phyloP scores from a whole-genome alignment of 2,888 invertebrate species.

The Schizotus pectinicornis region DNA sequence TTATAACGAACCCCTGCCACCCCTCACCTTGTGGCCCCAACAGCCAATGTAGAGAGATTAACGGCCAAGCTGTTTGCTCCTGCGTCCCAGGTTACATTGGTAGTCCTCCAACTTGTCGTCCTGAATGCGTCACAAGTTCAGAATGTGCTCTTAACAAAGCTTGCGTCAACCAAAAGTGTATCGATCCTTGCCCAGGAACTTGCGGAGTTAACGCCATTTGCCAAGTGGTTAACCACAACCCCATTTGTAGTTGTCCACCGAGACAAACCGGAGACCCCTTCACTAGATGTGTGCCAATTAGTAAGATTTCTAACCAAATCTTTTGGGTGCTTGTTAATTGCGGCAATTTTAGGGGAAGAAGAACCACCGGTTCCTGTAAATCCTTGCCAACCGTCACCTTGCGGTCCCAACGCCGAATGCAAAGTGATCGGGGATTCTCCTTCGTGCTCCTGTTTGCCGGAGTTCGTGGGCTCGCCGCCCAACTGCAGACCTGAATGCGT shows the following conservation, averaged over 20 bases:
- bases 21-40: conserved; percentile 72
- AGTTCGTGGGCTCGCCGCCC: conserved; percentile 70
- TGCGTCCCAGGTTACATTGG: conserved; percentile 60
- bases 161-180: conserved; percentile 67
- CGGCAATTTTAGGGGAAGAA: not conserved
- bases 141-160: conserved; percentile 64
- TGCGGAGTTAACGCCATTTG: conserved; percentile 65
- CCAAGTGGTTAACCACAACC: conserved; percentile 65
- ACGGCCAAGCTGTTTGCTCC: conserved; percentile 67
- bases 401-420: conserved; percentile 71
- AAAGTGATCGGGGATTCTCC: conserved; percentile 61
- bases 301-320: conserved; percentile 12
- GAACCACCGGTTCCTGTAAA: conserved; percentile 51
- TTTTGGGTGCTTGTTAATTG: not conserved
- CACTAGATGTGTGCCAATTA: conserved; percentile 66
- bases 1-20: conserved; percentile 66
- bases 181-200: conserved; percentile 65
- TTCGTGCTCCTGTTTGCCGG: conserved; percentile 67
- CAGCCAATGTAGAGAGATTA: conserved; percentile 60
- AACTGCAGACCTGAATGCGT: conserved; percentile 78
- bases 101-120: conserved; percentile 63
- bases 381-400: conserved; percentile 74
- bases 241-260: conserved; percentile 63
- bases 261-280: conserved; percentile 70
- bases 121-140: conserved; percentile 61